Evolutionary conservation across 2,888 invertebrate species (phyloP).

Genomic region (Hemicrepidius hirtus): DNA sequence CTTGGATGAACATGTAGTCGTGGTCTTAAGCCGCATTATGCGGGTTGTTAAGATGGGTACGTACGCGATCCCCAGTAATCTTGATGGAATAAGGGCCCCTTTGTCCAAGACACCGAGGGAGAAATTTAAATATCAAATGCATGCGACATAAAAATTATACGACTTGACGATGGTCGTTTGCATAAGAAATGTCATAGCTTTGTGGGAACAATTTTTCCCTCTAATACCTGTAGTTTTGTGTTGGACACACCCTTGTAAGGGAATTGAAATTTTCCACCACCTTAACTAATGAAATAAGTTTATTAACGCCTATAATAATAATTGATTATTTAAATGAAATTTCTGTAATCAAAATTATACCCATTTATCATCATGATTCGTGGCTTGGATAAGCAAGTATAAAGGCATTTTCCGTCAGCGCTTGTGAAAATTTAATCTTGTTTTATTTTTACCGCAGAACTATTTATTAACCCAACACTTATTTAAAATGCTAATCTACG

Average conservation of each 20-base stretch:
- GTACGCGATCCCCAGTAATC: constrained; percentile 51
- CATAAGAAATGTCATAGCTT: constrained; percentile 30
- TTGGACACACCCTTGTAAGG: not conserved
- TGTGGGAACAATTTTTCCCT: constrained; percentile 2
- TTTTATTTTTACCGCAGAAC: constrained; percentile 22
- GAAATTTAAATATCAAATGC: constrained; percentile 55
- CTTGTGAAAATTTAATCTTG: constrained; percentile 27
- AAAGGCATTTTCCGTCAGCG: constrained; percentile 17
- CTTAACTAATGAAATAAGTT: constrained; percentile 3
- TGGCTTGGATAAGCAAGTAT: constrained; percentile 21
- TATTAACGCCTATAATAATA: not conserved
- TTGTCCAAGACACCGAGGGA: constrained; percentile 48
- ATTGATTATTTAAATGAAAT: constrained; percentile 13
- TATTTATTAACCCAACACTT: constrained; percentile 23
- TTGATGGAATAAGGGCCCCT: constrained; percentile 45
- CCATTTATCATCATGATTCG: constrained; percentile 22
- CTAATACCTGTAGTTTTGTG: constrained; percentile 3
- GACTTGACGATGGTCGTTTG: constrained; percentile 40
- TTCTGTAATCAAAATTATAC: constrained; percentile 6
- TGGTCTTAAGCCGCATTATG: constrained; percentile 56
- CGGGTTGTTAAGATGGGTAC: constrained; percentile 55
- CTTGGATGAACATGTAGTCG: constrained; percentile 51
- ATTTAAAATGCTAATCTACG: constrained; percentile 25
- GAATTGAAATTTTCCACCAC: not conserved
- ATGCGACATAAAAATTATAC: constrained; percentile 46